Percentiles rank a stretch among this genome's conserved stretches.
Conservation (phyloP, 2,797 vertebrate genomes). For the Adrianichthys oophorus region DNA sequence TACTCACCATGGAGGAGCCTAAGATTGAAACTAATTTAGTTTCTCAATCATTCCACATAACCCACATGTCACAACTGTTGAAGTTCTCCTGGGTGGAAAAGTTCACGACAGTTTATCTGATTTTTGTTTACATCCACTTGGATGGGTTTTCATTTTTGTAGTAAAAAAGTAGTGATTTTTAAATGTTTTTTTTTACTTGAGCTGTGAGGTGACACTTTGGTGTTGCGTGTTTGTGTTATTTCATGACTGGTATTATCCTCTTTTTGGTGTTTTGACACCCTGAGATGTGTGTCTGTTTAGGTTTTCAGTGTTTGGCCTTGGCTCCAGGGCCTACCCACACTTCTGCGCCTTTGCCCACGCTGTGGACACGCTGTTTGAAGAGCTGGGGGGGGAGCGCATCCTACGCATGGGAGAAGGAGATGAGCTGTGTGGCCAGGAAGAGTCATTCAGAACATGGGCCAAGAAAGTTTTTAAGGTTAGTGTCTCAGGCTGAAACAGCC, state of each 20-base stretch:
- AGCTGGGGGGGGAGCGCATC: slow-evolving; percentile 97
- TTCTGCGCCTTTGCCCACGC: slow-evolving; percentile 99
- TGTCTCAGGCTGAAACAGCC: slow-evolving; percentile 13
- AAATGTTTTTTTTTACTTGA: neutral
- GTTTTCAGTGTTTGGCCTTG: slow-evolving; percentile 97
- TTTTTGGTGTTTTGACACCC: slow-evolving; percentile 6
- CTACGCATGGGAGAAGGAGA: slow-evolving; percentile 98
- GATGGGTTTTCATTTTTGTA: slow-evolving; percentile 4
- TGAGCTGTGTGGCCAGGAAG: slow-evolving; percentile 97
- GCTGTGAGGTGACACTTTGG: neutral
- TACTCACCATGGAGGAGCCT: too few relatives aligned
- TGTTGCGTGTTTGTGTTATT: slow-evolving; percentile 11
- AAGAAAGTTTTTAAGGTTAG: slow-evolving; percentile 98
- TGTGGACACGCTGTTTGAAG: slow-evolving; percentile 95
- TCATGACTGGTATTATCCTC: slow-evolving; percentile 5
- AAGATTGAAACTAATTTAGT: too few relatives aligned
- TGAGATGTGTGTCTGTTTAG: slow-evolving; percentile 64
- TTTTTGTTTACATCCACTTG: slow-evolving; percentile 13
- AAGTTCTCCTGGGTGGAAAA: too few relatives aligned
- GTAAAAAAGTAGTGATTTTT: neutral
- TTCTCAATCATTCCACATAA: too few relatives aligned
- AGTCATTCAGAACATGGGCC: slow-evolving; percentile 98
- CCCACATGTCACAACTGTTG: too few relatives aligned
- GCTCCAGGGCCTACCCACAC: slow-evolving; percentile 96
- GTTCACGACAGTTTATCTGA: neutral